Base-by-base conservation (phyloP, 2,113 vertebrate genomes). In the Campylomormyrus numenius region DNA sequence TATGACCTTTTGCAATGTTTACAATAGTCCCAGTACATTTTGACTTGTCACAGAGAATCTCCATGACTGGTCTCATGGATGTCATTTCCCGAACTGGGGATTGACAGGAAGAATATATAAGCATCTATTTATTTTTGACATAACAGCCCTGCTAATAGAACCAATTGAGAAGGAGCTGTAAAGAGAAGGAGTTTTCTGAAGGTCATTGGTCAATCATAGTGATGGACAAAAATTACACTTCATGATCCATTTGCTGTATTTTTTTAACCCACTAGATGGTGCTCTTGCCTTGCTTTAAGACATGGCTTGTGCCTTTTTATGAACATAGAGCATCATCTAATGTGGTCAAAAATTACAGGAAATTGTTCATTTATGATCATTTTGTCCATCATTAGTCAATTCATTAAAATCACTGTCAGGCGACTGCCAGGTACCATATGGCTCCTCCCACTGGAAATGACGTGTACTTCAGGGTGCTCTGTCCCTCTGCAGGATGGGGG, bases 401-500 rank as follows among this genome's bases (percentile, higher is more conserved):
- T 11, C n/a, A 70, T 70, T 70, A 70, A 70, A 13, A 70, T 70
- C 3, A 70, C 27, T 70, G 27, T 70, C n/a, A 66, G n/a, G 62
- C 27, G 62, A 66, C n/a, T 66, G 62, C n/a, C 62, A 66, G 62
- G 62, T 66, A 13, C 10, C 10, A 70, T 13, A 3, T 70, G 62
- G 3, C 62, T 70, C 62, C 27, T 70, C 8, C 10, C 24, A 1
- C 3, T 66, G 62, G n/a, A n/a, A 27, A 11, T 3, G 3, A 27
- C 27, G 3, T 27, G n/a, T 66, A n/a, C 62, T 4, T 66, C 95
- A 91, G 96, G 92, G 96, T 95, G 1, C 94, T 96, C n/a, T 88
- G 95, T 90, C 17, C 89, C 80, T 88, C 90, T 90, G 62, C 89
- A 96, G 95, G 95, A 96, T 62, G 95, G 95, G 24, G 95, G 95